Percentiles rank a stretch among this genome's conserved stretches.
These are phyloP conservation scores for Trichosurus vulpecula DNA, from an alignment of 2,797 vertebrate species.

Conservation along the genomic window DNA sequence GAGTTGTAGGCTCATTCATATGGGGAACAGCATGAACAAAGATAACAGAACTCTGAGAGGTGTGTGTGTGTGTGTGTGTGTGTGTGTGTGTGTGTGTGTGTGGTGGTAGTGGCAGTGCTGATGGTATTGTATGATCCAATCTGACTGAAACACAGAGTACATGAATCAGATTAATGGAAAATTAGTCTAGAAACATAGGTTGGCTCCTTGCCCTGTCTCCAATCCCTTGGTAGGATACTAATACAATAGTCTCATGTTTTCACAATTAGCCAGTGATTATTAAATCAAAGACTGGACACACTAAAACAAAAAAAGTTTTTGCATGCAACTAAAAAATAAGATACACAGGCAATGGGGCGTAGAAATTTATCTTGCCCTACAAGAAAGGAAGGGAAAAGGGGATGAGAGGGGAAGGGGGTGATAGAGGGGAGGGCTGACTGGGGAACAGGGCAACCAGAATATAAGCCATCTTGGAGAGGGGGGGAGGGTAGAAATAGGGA, in stretches of 20 bases:
- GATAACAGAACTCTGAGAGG: neutral
- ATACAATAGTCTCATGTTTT: neutral
- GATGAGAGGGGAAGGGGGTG: no score
- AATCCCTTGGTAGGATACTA: neutral
- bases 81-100: neutral
- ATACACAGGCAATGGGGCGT: no score
- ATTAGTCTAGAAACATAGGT: neutral
- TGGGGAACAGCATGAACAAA: neutral
- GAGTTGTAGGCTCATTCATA: neutral
- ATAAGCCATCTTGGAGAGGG: no score
- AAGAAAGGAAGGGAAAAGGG: no score
- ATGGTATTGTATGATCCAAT: neutral
- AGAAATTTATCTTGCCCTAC: no score
- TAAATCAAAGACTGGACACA: neutral
- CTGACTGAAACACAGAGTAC: neutral
- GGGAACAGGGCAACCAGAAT: no score
- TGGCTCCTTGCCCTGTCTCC: neutral
- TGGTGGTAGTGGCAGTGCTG: neutral
- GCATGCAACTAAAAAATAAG: no score
- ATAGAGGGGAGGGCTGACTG: no score
- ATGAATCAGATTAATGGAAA: neutral
- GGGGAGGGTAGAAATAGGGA: no score
- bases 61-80: no score
- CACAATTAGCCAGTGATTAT: neutral
- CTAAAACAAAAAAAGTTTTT: no score